Evolutionary conservation across 2,113 vertebrate species (phyloP).

Genomic region (Barnardius zonarius): DNA sequence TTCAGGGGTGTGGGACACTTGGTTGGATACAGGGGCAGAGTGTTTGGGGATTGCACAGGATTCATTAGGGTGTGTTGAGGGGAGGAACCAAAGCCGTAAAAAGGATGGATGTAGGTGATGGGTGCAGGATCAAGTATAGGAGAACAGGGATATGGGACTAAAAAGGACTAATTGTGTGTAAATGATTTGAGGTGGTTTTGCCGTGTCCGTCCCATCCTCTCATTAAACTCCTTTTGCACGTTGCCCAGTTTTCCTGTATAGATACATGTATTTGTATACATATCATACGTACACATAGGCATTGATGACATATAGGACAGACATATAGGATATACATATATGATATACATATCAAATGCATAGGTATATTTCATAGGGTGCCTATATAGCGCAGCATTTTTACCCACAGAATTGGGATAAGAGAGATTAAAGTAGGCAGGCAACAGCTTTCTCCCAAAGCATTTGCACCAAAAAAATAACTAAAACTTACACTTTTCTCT

Average conservation of each 20-base stretch:
- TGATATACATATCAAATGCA: background rate
- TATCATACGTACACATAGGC: background rate
- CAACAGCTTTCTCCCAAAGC: background rate
- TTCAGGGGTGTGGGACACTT: too few species aligned
- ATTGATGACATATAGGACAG: too few species aligned
- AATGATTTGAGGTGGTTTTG: background rate
- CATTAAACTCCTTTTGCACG: background rate
- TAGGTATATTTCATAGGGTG: background rate
- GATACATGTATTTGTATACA: background rate
- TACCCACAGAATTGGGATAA: background rate
- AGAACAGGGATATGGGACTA: background rate
- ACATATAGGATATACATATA: too few species aligned
- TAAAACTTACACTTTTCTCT: background rate
- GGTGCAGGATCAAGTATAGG: background rate
- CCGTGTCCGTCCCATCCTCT: rapidly evolving
- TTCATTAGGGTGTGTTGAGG: background rate
- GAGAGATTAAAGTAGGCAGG: background rate
- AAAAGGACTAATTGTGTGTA: rapidly evolving
- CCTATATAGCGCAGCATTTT: background rate
- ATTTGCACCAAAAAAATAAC: background rate
- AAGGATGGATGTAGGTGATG: background rate
- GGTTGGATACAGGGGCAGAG: background rate
- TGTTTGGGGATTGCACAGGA: background rate
- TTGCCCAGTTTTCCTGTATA: background rate
- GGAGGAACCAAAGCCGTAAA: background rate